Evolutionary conservation across 2,113 vertebrate species (phyloP).

Genomic region (Atractosteus spatula): DNA sequence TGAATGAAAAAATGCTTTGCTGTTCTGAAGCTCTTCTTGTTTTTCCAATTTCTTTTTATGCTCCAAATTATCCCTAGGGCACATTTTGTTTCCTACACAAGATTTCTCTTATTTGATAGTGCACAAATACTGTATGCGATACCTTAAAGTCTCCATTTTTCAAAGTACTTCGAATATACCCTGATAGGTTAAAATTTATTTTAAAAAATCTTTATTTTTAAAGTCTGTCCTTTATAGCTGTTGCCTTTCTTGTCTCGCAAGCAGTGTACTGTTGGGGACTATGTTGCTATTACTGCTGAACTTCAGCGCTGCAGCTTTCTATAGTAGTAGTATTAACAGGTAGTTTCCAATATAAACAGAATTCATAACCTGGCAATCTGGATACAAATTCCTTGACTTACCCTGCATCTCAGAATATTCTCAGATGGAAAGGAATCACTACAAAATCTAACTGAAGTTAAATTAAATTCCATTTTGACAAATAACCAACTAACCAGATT

Average conservation of each 20-base stretch:
- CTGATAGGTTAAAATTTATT: conserved; percentile 45
- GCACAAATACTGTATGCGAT: conserved; percentile 34
- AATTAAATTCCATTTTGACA: conserved; percentile 11
- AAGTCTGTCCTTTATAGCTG: conserved; percentile 44
- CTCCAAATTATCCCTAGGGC: conserved; percentile 21
- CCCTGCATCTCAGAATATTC: conserved; percentile 2
- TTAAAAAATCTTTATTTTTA: conserved; percentile 47
- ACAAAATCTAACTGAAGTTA: conserved; percentile 18
- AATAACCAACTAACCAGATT: conserved; percentile 21
- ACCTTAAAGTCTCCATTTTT: conserved; percentile 36
- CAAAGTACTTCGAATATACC: conserved; percentile 44
- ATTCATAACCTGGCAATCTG: background rate
- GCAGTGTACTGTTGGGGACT: conserved; percentile 28
- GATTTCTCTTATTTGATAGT: conserved; percentile 34
- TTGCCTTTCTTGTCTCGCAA: conserved; percentile 31
- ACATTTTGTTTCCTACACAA: conserved; percentile 15
- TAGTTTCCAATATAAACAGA: background rate
- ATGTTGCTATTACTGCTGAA: background rate
- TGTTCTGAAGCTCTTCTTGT: conserved; percentile 10
- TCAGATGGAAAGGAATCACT: background rate
- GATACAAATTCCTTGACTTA: conserved; percentile 1
- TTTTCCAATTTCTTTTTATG: conserved; percentile 22
- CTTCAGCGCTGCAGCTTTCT: background rate
- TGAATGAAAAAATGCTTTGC: conserved; percentile 2
- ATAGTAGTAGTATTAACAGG: background rate